Conservation (phyloP, 2,797 vertebrate species). For the Streptopelia turtur region DNA sequence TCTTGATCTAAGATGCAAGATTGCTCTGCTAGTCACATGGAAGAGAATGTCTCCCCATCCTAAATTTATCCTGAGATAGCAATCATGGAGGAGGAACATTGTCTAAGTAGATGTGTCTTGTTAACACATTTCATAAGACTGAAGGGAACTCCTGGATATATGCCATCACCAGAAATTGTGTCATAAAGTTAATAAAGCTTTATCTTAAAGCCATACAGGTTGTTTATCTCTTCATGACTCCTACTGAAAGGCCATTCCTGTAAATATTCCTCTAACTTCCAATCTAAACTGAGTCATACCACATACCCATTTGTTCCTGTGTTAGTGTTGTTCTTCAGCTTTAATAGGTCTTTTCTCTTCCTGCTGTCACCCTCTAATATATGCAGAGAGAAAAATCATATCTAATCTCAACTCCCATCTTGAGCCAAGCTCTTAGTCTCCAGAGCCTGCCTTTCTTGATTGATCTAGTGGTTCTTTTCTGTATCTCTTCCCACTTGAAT, state of each 20-base stretch:
- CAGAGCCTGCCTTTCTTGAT: not conserved
- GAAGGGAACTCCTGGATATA: conserved; percentile 34
- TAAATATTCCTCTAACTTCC: conserved; percentile 40
- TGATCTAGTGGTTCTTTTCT: not conserved
- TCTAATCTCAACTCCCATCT: not conserved
- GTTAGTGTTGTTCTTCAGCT: not conserved
- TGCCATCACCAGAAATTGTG: conserved; percentile 27
- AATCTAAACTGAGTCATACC: conserved; percentile 24
- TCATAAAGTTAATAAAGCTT: conserved; percentile 39
- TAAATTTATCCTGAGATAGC: conserved; percentile 40
- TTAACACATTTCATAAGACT: conserved; percentile 36
- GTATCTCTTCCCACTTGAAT: not conserved
- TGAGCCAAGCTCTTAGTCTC: not conserved
- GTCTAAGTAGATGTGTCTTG: not conserved
- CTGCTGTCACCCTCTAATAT: not conserved
- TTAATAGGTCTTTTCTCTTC: conserved; percentile 21
- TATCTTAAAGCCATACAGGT: not conserved
- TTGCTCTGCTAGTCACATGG: not conserved
- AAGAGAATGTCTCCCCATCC: not conserved
- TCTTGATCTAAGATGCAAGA: not conserved
- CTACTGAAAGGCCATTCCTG: conserved; percentile 33
- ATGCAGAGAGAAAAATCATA: not conserved
- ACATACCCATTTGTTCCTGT: not conserved
- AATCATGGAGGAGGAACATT: conserved; percentile 19
- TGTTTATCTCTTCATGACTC: conserved; percentile 17